Percentiles rank a stretch among this genome's conserved stretches.
Conservation (phyloP, 2,888 invertebrate genomes). For the Lampropteryx suffumata region DNA sequence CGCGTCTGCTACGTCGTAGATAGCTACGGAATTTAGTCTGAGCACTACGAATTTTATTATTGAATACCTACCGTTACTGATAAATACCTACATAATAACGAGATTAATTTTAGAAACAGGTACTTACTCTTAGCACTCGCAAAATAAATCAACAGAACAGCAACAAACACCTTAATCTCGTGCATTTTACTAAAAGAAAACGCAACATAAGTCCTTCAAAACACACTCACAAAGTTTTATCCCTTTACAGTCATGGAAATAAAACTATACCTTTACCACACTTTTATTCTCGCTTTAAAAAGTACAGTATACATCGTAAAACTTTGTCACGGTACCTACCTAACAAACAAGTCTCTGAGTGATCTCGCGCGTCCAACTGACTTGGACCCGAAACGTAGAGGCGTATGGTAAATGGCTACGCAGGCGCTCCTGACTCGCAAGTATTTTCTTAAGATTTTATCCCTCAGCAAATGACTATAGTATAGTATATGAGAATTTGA, state of each 20-base stretch:
- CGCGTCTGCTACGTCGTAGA: conserved; percentile 12
- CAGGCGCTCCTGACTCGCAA: conserved; percentile 42
- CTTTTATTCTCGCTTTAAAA: background rate
- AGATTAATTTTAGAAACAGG: conserved; percentile 2
- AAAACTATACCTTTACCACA: no score
- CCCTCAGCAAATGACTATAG: no score
- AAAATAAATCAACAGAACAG: conserved; percentile 37
- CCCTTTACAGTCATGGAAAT: no score
- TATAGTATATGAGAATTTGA: no score
- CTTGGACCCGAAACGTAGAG: conserved; percentile 16
- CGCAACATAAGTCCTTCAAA: background rate
- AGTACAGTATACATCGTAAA: conserved; percentile 28
- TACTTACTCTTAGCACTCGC: conserved; percentile 51
- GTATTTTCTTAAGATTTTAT: background rate
- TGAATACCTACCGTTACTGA: no score
- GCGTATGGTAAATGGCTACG: conserved; percentile 31
- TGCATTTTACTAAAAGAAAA: conserved; percentile 37
- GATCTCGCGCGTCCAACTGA: conserved; percentile 34
- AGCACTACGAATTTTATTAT: conserved; percentile 3
- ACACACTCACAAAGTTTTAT: no score
- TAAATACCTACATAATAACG: no score
- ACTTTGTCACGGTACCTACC: conserved; percentile 17
- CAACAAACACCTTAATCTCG: conserved; percentile 35
- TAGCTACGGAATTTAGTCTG: conserved; percentile 24
- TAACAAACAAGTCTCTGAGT: conserved; percentile 19